Percentiles rank a stretch among this genome's conserved stretches.
Evolutionary conservation across 2,113 vertebrate genomes (phyloP).

Genomic region (Gadus chalcogrammus): DNA sequence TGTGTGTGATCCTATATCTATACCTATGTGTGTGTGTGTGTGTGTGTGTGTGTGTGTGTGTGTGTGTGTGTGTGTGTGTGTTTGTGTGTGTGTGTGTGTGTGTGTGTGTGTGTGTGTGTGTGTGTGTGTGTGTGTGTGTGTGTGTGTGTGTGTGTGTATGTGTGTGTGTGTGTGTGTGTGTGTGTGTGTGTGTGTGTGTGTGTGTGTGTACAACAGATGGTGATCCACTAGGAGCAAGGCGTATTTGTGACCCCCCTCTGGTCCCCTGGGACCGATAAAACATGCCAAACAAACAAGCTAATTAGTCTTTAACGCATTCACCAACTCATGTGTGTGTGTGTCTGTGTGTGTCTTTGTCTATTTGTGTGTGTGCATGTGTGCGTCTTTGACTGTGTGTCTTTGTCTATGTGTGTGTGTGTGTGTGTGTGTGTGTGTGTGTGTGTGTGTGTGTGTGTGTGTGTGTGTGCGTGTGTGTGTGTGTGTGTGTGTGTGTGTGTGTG

Average conservation of each 20-base stretch:
- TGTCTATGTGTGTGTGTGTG: too few relatives aligned
- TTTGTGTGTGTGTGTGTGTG: neutral
- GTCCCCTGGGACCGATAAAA: slow-evolving; percentile 60
- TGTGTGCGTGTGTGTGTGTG: too few relatives aligned
- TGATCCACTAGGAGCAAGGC: slow-evolving; percentile 61
- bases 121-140: slow-evolving; percentile 13
- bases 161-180: slow-evolving; percentile 10
- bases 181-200: slow-evolving; percentile 3
- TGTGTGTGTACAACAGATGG: slow-evolving; percentile 62
- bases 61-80: slow-evolving; percentile 8
- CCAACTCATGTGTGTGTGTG: neutral
- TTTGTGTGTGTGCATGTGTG: too few relatives aligned
- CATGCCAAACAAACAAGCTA: slow-evolving; percentile 73
- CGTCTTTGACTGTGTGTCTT: too few relatives aligned
- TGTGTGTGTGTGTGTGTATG: neutral
- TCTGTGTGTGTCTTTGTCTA: too few relatives aligned
- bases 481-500: too few relatives aligned
- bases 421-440: too few relatives aligned
- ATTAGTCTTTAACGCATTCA: slow-evolving; percentile 48
- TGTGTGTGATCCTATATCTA: too few relatives aligned
- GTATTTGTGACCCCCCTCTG: slow-evolving; percentile 60
- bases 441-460: too few relatives aligned
- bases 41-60: neutral
- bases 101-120: too few relatives aligned
- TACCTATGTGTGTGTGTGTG: slow-evolving; percentile 11